Base-by-base conservation (phyloP, 2,888 invertebrate species). In the Leucozona laternaria region DNA sequence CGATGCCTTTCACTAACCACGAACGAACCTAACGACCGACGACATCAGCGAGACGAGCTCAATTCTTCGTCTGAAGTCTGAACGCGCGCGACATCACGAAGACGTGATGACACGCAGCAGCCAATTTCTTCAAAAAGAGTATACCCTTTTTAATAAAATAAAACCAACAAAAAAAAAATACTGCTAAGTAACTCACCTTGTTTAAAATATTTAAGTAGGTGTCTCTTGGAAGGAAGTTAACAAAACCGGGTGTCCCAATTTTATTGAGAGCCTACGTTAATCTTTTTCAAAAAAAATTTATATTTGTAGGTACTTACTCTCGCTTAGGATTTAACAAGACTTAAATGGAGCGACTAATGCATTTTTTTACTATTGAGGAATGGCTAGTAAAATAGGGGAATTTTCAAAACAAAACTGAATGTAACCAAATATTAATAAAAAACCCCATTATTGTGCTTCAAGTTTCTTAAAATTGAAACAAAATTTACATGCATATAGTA, bases 91-190 rank as follows among this genome's bases (percentile, higher is more conserved):
- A 64, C 17, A 17, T 40, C 28, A 13, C 58, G 31, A 58, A 57
- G 72, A 79, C 79, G 53, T 73, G 80, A 80, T 80, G 60, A 81
- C 80, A 81, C 37, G 80, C 66, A 60, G 43, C 43, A 43, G 17
- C 1, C 57, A 37, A 75, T 70, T 78, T 53, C 17, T 68, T 28
- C 13, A 50, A 48, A 20, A 66, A 31, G 48, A n/a, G 48, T 48
- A 8, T n/a, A 25, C 25, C 7, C 1, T 31, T 50, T 25, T 22
- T 53, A 11, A 28, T 58, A 22, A n/a, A 75, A 60, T 2, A 43
- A 25, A 22, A 28, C 0, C 4, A 55, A 53, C 28, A 1, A 1
- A 8, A 10, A 4, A n/a, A 28, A 58, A 68, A 37, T 8, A 28
- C 37, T 60, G 48, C 60, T 60, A 53, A 68, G 45, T 43, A 40